Conservation (phyloP, 2,888 invertebrate genomes). For the Drosophila mimetica region DNA sequence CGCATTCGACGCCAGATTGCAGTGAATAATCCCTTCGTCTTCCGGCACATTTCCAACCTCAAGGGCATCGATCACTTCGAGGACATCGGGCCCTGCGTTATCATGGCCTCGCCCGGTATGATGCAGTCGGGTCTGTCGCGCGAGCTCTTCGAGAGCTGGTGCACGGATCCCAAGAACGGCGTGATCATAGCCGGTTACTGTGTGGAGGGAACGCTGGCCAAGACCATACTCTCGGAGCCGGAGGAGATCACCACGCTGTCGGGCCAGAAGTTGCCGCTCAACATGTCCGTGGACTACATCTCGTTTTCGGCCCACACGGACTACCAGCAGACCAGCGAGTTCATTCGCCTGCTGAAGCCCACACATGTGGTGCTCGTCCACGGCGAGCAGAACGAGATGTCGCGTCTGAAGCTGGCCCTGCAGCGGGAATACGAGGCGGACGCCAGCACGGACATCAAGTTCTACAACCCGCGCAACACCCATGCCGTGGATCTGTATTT, state of each 20-base stretch:
- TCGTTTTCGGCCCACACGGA: conserved; percentile 99
- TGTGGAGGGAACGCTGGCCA: conserved; percentile 95
- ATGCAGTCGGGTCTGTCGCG: conserved; percentile 99
- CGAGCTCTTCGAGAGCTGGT: conserved; percentile 99
- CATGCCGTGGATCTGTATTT: conserved; percentile 96
- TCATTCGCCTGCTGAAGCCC: conserved; percentile 96
- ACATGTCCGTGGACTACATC: conserved; percentile 99
- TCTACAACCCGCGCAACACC: conserved; percentile 98
- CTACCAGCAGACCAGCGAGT: conserved; percentile 92
- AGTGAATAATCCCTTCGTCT: conserved; percentile 99
- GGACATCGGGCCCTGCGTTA: conserved; percentile 99
- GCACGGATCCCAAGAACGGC: conserved; percentile 98
- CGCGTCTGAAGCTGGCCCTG: conserved; percentile 95
- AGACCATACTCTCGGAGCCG: conserved; percentile 97
- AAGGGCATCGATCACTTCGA: conserved; percentile 99
- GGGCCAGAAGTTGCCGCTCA: conserved; percentile 97
- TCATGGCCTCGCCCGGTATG: conserved; percentile 99
- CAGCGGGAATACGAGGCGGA: conserved; percentile 90
- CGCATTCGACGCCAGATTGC: conserved; percentile 97
- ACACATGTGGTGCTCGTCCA: conserved; percentile 97
- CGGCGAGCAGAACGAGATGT: conserved; percentile 99
- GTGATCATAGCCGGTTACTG: conserved; percentile 99
- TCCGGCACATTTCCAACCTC: conserved; percentile 97
- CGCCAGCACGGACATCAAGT: conserved; percentile 90
- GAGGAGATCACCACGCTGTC: conserved; percentile 98